These are phyloP conservation scores for Leptodactylus fuscus DNA, from an alignment of 2,113 vertebrate species.

Conservation along the genomic window DNA sequence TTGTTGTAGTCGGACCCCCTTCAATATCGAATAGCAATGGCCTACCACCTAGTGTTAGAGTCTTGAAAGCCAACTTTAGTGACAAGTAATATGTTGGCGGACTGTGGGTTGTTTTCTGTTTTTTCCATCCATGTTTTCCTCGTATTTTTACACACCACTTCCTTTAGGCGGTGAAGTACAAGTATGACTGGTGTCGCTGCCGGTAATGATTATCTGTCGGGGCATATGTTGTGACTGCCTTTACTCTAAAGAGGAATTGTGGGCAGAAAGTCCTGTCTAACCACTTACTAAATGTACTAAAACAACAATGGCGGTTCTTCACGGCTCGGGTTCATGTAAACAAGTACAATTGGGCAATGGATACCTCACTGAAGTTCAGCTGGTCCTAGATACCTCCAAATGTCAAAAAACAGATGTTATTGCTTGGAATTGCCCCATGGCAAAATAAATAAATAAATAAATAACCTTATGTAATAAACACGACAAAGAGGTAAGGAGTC, in stretches of 20 bases:
- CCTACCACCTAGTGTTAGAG: too few species aligned
- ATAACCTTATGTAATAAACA: background rate
- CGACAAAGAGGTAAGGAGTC: background rate
- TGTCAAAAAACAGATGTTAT: too few species aligned
- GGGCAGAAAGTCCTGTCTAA: constrained; percentile 8
- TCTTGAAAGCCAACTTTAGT: too few species aligned
- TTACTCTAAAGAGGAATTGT: background rate
- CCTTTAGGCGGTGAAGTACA: background rate
- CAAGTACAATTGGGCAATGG: too few species aligned
- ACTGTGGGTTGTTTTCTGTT: background rate
- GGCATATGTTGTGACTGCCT: background rate
- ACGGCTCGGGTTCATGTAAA: background rate
- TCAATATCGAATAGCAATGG: too few species aligned
- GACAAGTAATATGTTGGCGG: too few species aligned
- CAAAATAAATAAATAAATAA: too few species aligned
- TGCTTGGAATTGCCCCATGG: too few species aligned
- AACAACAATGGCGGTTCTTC: background rate
- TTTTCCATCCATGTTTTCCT: background rate
- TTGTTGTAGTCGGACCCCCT: too few species aligned
- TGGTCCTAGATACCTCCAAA: too few species aligned
- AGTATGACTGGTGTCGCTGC: background rate
- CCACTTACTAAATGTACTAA: background rate
- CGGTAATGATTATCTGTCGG: background rate
- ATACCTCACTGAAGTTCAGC: too few species aligned
- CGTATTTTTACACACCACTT: background rate